phyloP scores from a whole-genome alignment of 1,140 invertebrate species.

The Coenobita brevimanus region DNA sequence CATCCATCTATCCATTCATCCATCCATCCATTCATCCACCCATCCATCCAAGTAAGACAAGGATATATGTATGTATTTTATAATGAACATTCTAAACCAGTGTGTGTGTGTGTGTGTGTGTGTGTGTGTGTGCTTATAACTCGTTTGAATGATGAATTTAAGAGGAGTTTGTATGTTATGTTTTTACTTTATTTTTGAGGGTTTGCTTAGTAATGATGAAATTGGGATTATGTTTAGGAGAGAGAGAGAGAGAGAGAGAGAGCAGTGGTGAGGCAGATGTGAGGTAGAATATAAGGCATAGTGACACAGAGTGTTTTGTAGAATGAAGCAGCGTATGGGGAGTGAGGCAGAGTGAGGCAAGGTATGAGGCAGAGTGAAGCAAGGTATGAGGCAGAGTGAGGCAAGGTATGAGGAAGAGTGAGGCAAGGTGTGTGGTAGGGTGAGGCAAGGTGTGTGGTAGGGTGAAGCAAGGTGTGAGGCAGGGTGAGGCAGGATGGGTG shows the following conservation, averaged over 20 bases:
- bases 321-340: neutral
- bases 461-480: too few relatives aligned
- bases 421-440: neutral
- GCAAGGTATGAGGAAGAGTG: neutral
- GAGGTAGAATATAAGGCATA: neutral
- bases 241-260: neutral
- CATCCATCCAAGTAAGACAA: too few relatives aligned
- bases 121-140: constrained; percentile 17
- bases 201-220: too few relatives aligned
- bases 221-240: neutral
- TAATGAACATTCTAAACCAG: too few relatives aligned
- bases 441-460: neutral
- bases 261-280: neutral
- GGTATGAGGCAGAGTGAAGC: neutral
- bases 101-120: too few relatives aligned
- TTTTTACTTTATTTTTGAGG: too few relatives aligned
- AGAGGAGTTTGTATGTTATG: too few relatives aligned
- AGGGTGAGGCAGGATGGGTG: too few relatives aligned
- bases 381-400: neutral
- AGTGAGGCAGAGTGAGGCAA: neutral
- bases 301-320: neutral
- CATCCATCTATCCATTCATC: too few relatives aligned
- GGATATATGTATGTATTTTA: too few relatives aligned
- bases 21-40: too few relatives aligned
- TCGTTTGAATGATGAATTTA: too few relatives aligned